Evolutionary conservation across 2,888 invertebrate genomes (phyloP).

Genomic region (Nephrotoma guestfalica): DNA sequence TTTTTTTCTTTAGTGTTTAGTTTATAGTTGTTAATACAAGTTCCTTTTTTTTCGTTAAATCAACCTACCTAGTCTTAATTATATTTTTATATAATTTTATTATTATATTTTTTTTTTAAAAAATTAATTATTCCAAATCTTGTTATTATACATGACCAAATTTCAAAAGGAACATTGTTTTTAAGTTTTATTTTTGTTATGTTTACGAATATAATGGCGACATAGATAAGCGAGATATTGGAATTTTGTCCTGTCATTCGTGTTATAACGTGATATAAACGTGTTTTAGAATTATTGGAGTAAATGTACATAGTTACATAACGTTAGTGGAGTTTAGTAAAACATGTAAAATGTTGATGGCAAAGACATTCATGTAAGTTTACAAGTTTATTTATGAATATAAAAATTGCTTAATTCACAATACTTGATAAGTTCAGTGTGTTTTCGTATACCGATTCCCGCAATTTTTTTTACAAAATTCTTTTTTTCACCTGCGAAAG

Average conservation of each 20-base stretch:
- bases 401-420: no score
- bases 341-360: no score
- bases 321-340: no score
- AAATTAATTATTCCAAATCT: background rate
- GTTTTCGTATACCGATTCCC: no score
- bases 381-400: no score
- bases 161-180: background rate
- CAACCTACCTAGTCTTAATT: background rate
- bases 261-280: background rate
- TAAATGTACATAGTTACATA: no score
- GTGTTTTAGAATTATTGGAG: background rate
- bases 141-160: background rate
- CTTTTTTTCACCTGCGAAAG: no score
- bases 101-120: background rate
- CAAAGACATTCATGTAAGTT: no score
- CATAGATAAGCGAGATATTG: background rate
- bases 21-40: background rate
- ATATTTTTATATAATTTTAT: background rate
- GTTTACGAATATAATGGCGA: background rate
- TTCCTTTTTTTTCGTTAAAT: background rate
- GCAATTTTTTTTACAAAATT: no score
- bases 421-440: no score
- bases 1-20: background rate
- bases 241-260: background rate
- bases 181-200: background rate